Conservation (phyloP, 2,797 vertebrate genomes). For the Lepus oiostolus region DNA sequence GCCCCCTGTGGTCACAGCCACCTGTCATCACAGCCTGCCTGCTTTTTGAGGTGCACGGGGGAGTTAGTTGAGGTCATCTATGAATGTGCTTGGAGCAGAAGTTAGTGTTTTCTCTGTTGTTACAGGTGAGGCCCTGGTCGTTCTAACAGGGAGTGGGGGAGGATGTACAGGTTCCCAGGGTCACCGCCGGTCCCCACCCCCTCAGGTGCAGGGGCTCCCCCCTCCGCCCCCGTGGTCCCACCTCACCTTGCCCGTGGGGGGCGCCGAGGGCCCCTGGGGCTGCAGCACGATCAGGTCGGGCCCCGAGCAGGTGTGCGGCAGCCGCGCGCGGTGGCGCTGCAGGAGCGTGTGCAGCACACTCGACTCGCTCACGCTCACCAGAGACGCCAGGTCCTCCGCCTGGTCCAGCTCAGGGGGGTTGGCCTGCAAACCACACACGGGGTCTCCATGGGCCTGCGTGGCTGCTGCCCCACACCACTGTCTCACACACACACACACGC, state of each 20-base stretch:
- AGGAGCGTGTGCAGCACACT: conserved; percentile 92
- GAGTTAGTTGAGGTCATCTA: fast-evolving
- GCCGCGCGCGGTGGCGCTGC: conserved; percentile 89
- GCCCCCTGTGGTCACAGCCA: too few species aligned
- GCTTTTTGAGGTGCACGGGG: not conserved
- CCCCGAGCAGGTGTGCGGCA: conserved; percentile 91
- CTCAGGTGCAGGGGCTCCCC: not conserved
- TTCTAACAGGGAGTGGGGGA: too few species aligned
- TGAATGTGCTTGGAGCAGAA: not conserved
- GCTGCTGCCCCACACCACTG: too few species aligned
- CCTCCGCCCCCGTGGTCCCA: fast-evolving
- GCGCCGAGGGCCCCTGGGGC: conserved; percentile 77
- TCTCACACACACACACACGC: not conserved
- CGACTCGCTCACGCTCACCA: conserved; percentile 93
- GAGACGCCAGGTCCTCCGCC: conserved; percentile 93
- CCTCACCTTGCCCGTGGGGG: conserved; percentile 74
- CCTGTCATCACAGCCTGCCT: not conserved
- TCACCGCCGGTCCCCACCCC: not conserved
- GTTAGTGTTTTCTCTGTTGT: not conserved
- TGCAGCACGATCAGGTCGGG: conserved; percentile 91
- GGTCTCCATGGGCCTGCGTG: not conserved
- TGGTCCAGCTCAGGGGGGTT: conserved; percentile 93
- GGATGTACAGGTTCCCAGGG: too few species aligned
- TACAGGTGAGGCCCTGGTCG: fast-evolving
- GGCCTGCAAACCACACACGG: conserved; percentile 86